Evolutionary conservation across 2,113 vertebrate species (phyloP).

Genomic region (Triplophysa siluroides): DNA sequence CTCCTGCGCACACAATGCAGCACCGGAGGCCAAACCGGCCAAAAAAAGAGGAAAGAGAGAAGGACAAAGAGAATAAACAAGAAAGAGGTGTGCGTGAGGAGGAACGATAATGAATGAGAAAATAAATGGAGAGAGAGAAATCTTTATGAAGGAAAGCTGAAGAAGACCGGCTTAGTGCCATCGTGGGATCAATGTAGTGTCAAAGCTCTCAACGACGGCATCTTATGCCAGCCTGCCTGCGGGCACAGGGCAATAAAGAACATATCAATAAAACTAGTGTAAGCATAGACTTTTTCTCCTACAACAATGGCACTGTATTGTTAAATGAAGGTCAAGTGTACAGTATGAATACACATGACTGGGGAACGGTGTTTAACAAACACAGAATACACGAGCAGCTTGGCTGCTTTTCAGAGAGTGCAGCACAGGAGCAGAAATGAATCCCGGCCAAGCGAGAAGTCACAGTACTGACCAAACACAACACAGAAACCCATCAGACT

Average conservation of each 20-base stretch:
- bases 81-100: conserved; percentile 26
- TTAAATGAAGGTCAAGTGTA: not conserved
- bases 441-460: not conserved
- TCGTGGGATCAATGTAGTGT: not conserved
- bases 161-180: conserved; percentile 3
- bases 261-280: not conserved
- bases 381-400: too few relatives aligned
- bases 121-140: conserved; percentile 25
- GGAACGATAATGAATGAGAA: conserved; percentile 22
- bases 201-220: not conserved
- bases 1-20: not conserved
- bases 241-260: too few relatives aligned
- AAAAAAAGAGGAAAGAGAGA: not conserved
- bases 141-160: not conserved
- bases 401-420: not conserved
- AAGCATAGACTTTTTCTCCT: not conserved
- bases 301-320: too few relatives aligned
- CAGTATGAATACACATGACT: not conserved
- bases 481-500: not conserved
- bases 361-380: not conserved
- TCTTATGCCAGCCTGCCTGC: not conserved
- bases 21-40: not conserved
- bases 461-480: too few relatives aligned
- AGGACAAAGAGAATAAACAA: conserved; percentile 21
- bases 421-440: not conserved